Evolutionary conservation across 2,797 vertebrate genomes (phyloP).

Genomic region (Cyclopterus lumpus): DNA sequence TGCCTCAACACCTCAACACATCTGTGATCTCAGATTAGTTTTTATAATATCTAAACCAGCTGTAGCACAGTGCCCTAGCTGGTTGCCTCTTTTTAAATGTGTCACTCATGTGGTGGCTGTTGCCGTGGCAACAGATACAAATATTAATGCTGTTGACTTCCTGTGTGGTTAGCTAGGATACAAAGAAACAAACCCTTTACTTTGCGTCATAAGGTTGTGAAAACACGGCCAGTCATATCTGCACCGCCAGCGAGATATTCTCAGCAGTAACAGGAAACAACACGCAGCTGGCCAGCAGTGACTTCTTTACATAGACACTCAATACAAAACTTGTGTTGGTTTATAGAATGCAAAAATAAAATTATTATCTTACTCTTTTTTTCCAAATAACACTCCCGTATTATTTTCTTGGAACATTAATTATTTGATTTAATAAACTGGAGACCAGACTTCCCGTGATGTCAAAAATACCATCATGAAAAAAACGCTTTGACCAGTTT

Average conservation of each 20-base stretch:
- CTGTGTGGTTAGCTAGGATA: slow-evolving; percentile 61
- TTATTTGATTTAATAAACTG: not conserved
- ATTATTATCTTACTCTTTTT: not conserved
- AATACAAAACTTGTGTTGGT: not conserved
- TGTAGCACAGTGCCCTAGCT: not conserved
- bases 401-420: not conserved
- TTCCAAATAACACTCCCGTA: not conserved
- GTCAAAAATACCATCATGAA: not conserved
- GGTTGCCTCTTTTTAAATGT: not conserved
- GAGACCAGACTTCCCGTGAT: not conserved
- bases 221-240: slow-evolving; percentile 20
- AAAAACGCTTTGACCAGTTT: not conserved
- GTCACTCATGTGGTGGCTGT: slow-evolving; percentile 37
- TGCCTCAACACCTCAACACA: no score
- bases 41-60: not conserved
- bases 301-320: not conserved
- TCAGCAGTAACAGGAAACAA: slow-evolving; percentile 33
- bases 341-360: no score
- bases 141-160: slow-evolving; percentile 61
- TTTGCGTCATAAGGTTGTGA: slow-evolving; percentile 12
- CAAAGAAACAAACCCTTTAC: slow-evolving; percentile 6
- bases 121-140: slow-evolving; percentile 53
- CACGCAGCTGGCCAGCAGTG: slow-evolving; percentile 1
- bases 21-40: not conserved
- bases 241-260: not conserved